These are phyloP conservation scores for Tenodera sinensis DNA, from an alignment of 2,888 invertebrate species.

Conservation along the genomic window DNA sequence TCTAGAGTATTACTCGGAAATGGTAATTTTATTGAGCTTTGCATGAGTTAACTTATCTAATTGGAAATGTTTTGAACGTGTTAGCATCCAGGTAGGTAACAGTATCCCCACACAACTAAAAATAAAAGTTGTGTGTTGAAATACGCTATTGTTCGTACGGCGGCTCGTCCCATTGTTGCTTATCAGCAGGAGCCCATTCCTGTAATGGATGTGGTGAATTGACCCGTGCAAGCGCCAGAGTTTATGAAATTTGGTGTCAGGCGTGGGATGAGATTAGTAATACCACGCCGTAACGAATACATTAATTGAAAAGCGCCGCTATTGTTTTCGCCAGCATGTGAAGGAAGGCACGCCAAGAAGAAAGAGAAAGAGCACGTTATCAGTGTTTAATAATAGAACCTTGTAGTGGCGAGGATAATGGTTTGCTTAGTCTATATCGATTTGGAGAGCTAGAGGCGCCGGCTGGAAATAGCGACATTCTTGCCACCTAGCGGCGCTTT, in stretches of 20 bases:
- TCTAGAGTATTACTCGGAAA: no score
- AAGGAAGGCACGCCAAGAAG: not conserved
- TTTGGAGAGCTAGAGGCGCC: not conserved
- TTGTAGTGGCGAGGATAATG: not conserved
- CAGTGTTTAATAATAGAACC: not conserved
- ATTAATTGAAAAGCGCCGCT: not conserved
- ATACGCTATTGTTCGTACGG: not conserved
- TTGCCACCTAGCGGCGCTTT: not conserved
- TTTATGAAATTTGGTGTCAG: not conserved
- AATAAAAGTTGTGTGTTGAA: not conserved
- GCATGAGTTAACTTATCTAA: not conserved
- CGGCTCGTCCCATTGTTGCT: not conserved
- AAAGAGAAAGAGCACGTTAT: not conserved
- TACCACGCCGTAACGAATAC: not conserved
- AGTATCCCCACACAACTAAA: not conserved
- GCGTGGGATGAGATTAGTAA: not conserved
- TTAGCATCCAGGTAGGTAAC: not conserved
- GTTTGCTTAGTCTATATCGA: not conserved
- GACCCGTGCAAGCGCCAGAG: not conserved
- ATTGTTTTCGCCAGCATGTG: not conserved
- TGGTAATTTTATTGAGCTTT: no score
- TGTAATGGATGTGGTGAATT: not conserved
- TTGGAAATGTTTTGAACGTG: not conserved
- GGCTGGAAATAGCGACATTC: not conserved
- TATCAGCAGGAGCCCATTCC: not conserved